Evolutionary conservation across 2,113 vertebrate species (phyloP), one percentile per base, ranked within the genome.

Genomic region (Rattus norvegicus): DNA sequence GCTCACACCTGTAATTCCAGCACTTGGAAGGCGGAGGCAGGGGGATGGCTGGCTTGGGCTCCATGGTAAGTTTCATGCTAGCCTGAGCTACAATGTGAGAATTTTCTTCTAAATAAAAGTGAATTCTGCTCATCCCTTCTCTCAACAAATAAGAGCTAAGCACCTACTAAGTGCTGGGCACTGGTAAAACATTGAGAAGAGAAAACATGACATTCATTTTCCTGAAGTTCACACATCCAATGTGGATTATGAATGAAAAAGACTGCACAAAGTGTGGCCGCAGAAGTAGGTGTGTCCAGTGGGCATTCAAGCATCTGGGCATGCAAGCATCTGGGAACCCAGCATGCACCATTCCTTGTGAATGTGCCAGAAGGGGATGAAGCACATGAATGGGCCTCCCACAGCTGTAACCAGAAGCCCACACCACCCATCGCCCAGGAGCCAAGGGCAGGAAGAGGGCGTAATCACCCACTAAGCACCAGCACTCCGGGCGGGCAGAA

Each of bases 391-490:
- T 30, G 84, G 80, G 84, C 17, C 36, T 49, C 92, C 84, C 83
- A 49, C 22, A 77, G 97, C 95, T 93, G 76, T 92, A 89, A 7
- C 10, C 81, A 63, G 30, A 73, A 94, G 85, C 26, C 63, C 93
- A 92, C 43, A 26, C 52, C 39, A n/a, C 84, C 85, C 36, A 87
- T 59, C 63, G 81, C 20, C 7, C 56, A 90, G 87, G 77, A 93
- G 76, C 87, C 70, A n/a, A 76, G 91, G 92, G 86, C 93, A 61
- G 95, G 81, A 92, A 80, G 90, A 73, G 92, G 83, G 36, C 61
- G 13, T 80, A 95, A 97, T 97, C 92, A 93, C 77, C 91, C 89
- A 94, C 86, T 81, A 39, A 89, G 70, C 54, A 59, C 77, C 92
- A 76, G 73, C 77, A 67, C 67, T 65, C 88, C 11, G 92, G 88